phyloP scores from a whole-genome alignment of 1,140 invertebrate species.

The Dolichoris vasculosae region DNA sequence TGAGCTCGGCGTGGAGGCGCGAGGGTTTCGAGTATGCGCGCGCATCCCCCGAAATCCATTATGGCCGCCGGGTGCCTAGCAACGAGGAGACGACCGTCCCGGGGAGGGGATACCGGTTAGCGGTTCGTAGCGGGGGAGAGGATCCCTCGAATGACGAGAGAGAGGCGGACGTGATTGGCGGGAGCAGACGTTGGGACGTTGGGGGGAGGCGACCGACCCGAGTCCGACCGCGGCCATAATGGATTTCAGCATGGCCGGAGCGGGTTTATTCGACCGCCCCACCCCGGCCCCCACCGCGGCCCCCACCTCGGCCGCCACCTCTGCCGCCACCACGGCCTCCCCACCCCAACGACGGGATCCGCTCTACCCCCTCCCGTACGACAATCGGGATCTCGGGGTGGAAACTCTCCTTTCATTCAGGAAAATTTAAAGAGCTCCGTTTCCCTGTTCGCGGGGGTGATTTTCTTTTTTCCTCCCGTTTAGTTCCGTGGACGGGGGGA shows the following conservation, averaged over 20 bases:
- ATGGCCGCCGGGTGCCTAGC: slow-evolving; percentile 19
- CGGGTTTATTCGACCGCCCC: slow-evolving; percentile 28
- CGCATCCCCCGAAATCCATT: neutral
- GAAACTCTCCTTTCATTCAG: neutral
- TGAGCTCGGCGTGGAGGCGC: neutral
- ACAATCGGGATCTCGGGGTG: too few relatives aligned
- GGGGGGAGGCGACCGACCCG: neutral
- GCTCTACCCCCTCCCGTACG: neutral
- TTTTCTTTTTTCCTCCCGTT: too few relatives aligned
- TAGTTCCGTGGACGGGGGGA: too few relatives aligned
- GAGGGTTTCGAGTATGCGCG: neutral
- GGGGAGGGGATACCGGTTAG: too few relatives aligned
- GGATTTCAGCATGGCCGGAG: slow-evolving; percentile 70
- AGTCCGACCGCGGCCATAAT: slow-evolving; percentile 70
- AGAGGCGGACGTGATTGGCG: slow-evolving; percentile 64
- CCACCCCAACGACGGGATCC: too few relatives aligned
- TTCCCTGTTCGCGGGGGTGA: too few relatives aligned
- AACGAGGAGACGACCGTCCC: neutral
- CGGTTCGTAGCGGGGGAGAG: slow-evolving; percentile 56
- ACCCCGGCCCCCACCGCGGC: neutral
- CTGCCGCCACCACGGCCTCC: neutral
- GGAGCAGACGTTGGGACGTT: neutral
- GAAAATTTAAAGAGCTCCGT: neutral
- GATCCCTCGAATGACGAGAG: slow-evolving; percentile 60
- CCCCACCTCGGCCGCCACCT: neutral